Conservation (phyloP, 2,797 vertebrate genomes). For the Pseudochromis fuscus region DNA sequence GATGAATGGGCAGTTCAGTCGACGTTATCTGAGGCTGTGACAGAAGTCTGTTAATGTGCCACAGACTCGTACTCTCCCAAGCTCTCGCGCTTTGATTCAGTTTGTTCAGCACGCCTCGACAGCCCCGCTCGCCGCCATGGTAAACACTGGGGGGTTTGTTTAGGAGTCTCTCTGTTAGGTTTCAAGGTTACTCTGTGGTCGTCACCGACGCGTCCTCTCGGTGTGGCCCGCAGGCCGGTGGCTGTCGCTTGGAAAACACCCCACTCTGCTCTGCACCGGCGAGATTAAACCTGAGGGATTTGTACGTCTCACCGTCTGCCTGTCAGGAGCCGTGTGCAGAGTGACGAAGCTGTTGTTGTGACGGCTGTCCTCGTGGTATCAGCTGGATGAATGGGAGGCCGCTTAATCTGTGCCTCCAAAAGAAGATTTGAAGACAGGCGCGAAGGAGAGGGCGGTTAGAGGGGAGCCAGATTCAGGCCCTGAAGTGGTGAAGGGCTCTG, state of each 20-base stretch:
- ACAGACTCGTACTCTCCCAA: constrained; percentile 37
- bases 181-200: constrained; percentile 52
- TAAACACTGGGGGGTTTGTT: constrained; percentile 68
- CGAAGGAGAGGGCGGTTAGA: constrained; percentile 40
- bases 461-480: constrained; percentile 37
- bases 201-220: constrained; percentile 38
- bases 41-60: constrained; percentile 57
- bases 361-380: constrained; percentile 68
- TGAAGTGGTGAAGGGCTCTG: neutral
- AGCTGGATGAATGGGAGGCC: constrained; percentile 58
- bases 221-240: constrained; percentile 51
- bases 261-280: constrained; percentile 28
- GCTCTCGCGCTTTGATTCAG: constrained; percentile 49
- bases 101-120: constrained; percentile 60
- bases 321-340: constrained; percentile 57
- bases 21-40: constrained; percentile 52
- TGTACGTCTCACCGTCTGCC: constrained; percentile 69
- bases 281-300: constrained; percentile 76
- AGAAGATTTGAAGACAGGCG: constrained; percentile 56
- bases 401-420: constrained; percentile 69
- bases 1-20: constrained; percentile 43
- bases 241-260: constrained; percentile 44
- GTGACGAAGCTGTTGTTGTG: constrained; percentile 75
- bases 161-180: constrained; percentile 57
- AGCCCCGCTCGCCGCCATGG: constrained; percentile 27